phyloP scores from a whole-genome alignment of 2,888 invertebrate genomes.

The Agonopterix heracliana region DNA sequence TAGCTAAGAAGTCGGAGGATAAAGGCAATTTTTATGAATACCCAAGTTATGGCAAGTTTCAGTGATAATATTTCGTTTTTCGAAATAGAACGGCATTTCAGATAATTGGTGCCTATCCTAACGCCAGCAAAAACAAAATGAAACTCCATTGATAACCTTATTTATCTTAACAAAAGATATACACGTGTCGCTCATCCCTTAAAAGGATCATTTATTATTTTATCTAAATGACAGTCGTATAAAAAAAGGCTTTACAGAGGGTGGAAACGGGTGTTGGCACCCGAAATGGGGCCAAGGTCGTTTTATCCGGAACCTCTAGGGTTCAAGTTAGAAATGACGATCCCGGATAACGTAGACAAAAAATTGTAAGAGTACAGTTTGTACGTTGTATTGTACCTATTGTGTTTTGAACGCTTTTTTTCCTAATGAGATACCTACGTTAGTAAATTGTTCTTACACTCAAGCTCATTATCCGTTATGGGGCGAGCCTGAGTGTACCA shows the following conservation, averaged over 20 bases:
- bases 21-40: too few relatives aligned
- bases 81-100: too few relatives aligned
- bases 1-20: too few relatives aligned
- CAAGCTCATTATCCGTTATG: too few relatives aligned
- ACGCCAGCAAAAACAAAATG: too few relatives aligned
- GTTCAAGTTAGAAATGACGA: conserved; percentile 4
- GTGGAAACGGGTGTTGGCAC: neutral
- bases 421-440: neutral
- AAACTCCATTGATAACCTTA: too few relatives aligned
- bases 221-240: conserved; percentile 12
- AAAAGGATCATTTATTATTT: conserved; percentile 11
- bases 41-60: too few relatives aligned
- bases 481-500: too few relatives aligned
- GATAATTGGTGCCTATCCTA: too few relatives aligned
- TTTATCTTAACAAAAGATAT: neutral
- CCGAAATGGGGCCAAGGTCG: conserved; percentile 22
- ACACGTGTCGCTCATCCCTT: conserved; percentile 8
- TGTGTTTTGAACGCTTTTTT: neutral
- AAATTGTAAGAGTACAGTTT: neutral
- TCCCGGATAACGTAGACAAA: conserved; percentile 1
- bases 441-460: neutral
- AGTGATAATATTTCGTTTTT: too few relatives aligned
- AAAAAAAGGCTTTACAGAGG: conserved; percentile 5
- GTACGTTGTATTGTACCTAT: too few relatives aligned
- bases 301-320: conserved; percentile 1